Evolutionary conservation across 2,113 vertebrate genomes (phyloP).

Genomic region (Chaetodon auriga): DNA sequence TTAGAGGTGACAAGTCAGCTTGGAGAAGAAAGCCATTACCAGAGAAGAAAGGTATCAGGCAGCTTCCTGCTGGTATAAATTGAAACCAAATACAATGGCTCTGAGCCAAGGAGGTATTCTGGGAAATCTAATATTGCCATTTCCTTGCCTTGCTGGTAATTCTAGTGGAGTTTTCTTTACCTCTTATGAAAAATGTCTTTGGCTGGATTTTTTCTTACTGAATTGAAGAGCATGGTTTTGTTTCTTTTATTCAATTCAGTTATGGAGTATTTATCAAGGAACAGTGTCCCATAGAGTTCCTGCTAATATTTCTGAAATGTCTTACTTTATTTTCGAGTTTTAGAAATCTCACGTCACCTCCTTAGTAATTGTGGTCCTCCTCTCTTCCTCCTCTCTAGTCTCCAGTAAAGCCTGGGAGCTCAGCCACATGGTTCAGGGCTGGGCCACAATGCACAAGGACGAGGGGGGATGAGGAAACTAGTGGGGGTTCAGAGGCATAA

Average conservation of each 20-base stretch:
- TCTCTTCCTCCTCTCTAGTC: conserved; percentile 40
- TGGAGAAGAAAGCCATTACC: conserved; percentile 75
- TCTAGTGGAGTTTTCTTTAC: conserved; percentile 60
- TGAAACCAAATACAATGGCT: conserved; percentile 80
- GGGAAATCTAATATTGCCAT: conserved; percentile 70
- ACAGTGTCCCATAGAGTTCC: neutral
- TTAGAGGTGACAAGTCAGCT: conserved; percentile 77
- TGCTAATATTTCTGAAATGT: conserved; percentile 25
- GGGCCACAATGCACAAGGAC: conserved; percentile 74
- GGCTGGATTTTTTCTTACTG: conserved; percentile 20
- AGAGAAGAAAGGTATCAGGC: conserved; percentile 72
- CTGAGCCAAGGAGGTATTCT: conserved; percentile 68
- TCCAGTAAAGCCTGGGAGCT: conserved; percentile 78
- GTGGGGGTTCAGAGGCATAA: conserved; percentile 80
- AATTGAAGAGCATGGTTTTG: conserved; percentile 15
- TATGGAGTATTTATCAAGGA: conserved; percentile 30
- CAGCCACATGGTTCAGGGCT: conserved; percentile 82
- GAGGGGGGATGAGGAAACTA: conserved; percentile 71
- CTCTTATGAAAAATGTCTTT: conserved; percentile 39
- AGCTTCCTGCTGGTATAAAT: conserved; percentile 76
- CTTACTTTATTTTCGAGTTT: conserved; percentile 39
- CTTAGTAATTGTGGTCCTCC: conserved; percentile 54
- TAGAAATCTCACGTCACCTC: conserved; percentile 45
- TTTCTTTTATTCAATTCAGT: conserved; percentile 26
- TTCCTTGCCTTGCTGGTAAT: conserved; percentile 59